These are phyloP conservation scores for Neomicropteryx cornuta DNA, from an alignment of 1,140 invertebrate genomes.

Conservation along the genomic window DNA sequence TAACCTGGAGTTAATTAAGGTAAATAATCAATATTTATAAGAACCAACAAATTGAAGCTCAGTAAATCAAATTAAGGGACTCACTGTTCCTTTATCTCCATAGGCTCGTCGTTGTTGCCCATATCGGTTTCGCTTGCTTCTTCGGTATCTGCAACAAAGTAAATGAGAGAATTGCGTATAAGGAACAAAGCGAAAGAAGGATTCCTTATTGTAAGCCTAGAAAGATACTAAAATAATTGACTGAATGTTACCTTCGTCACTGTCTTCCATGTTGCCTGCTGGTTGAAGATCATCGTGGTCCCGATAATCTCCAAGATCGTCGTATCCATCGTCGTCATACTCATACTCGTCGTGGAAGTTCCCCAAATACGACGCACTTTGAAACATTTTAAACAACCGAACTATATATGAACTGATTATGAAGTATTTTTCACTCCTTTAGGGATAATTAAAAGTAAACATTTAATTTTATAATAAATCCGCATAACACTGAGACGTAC, in stretches of 20 bases:
- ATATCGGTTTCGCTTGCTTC: slow-evolving; percentile 85
- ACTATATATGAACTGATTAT: too few species aligned
- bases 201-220: neutral
- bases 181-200: slow-evolving; percentile 1
- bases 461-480: too few species aligned
- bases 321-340: slow-evolving; percentile 38
- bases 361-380: too few species aligned
- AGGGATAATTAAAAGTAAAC: too few species aligned
- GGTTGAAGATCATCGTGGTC: slow-evolving; percentile 28
- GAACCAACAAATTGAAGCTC: slow-evolving; percentile 1
- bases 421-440: too few species aligned
- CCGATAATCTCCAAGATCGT: slow-evolving; percentile 34
- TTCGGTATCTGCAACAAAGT: slow-evolving; percentile 61
- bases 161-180: neutral
- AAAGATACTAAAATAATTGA: too few species aligned
- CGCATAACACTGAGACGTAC: too few species aligned
- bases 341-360: slow-evolving; percentile 26
- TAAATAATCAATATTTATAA: slow-evolving; percentile 7
- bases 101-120: slow-evolving; percentile 66
- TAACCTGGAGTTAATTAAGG: slow-evolving; percentile 50
- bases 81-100: slow-evolving; percentile 89
- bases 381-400: too few species aligned
- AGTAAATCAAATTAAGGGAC: slow-evolving; percentile 21
- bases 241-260: slow-evolving; percentile 35
- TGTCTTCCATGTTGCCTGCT: slow-evolving; percentile 26